Evolutionary conservation across 2,888 invertebrate genomes (phyloP).

Genomic region (Augiades crinisus): DNA sequence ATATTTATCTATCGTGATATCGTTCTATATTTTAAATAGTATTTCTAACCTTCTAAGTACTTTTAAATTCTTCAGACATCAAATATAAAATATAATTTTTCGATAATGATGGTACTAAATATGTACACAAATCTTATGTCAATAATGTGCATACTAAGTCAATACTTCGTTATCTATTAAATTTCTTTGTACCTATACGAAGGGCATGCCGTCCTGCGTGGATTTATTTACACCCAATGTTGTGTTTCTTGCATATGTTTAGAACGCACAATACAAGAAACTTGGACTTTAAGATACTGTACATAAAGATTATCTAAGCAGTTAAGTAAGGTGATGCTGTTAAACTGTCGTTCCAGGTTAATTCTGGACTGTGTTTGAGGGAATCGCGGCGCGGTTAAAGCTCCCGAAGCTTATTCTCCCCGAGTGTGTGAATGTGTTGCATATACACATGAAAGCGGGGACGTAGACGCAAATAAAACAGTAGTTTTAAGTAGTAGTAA

Average conservation of each 20-base stretch:
- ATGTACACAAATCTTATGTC: too few species aligned
- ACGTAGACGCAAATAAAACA: constrained; percentile 11
- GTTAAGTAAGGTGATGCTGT: constrained; percentile 11
- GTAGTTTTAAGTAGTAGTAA: constrained; percentile 2
- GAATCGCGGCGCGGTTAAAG: constrained; percentile 25
- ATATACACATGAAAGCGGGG: constrained; percentile 3
- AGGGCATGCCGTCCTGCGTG: neutral
- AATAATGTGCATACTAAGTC: neutral
- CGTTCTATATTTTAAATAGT: too few species aligned
- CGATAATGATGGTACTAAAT: too few species aligned
- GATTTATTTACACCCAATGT: neutral
- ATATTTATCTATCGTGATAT: too few species aligned
- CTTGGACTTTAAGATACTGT: neutral
- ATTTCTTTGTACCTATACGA: constrained; percentile 1
- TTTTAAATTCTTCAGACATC: too few species aligned
- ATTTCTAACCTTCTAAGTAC: too few species aligned
- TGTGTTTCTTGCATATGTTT: neutral
- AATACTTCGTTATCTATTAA: neutral
- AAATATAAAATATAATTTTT: too few species aligned
- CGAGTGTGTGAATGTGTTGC: neutral
- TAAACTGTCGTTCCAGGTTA: constrained; percentile 31
- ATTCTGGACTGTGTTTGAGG: constrained; percentile 28
- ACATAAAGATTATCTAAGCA: constrained; percentile 2
- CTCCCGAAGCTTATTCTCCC: constrained; percentile 15
- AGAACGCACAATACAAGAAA: neutral